Evolutionary conservation across 2,797 vertebrate genomes (phyloP).

Genomic region (Mareca strepera): DNA sequence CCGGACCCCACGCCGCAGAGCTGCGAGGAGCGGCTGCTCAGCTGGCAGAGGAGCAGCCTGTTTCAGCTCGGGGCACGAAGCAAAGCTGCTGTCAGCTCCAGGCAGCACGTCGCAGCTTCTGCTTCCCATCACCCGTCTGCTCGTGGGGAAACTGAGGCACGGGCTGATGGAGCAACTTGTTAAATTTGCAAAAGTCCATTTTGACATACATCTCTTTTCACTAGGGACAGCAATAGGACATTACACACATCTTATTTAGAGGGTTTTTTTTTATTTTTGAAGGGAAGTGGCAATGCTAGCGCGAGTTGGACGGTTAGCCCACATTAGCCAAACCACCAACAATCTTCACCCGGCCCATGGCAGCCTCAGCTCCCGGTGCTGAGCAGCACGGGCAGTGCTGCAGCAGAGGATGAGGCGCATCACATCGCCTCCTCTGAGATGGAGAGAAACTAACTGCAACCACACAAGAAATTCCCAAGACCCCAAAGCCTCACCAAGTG

Average conservation of each 20-base stretch:
- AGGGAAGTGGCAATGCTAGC: not conserved
- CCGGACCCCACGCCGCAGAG: not conserved
- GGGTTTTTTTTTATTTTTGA: not conserved
- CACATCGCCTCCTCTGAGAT: not conserved
- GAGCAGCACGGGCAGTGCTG: rapidly evolving
- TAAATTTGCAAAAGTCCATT: not conserved
- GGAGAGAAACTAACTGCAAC: too few relatives aligned
- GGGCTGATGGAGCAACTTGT: not conserved
- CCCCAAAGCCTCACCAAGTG: not conserved
- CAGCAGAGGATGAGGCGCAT: not conserved
- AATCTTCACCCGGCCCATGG: not conserved
- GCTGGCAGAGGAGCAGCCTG: not conserved
- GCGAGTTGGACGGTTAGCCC: not conserved
- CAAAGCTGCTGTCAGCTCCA: not conserved
- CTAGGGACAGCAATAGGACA: not conserved
- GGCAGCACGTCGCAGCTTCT: not conserved
- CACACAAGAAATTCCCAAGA: not conserved
- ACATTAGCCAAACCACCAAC: not conserved
- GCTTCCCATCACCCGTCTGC: not conserved
- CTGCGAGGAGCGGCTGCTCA: not conserved
- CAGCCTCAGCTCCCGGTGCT: not conserved
- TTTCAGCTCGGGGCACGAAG: not conserved
- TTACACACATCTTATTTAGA: not conserved
- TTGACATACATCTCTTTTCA: not conserved
- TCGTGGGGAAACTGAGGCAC: conserved; percentile 2